These are phyloP conservation scores for Pteria penguin DNA, from an alignment of 2,888 invertebrate species.

Conservation along the genomic window DNA sequence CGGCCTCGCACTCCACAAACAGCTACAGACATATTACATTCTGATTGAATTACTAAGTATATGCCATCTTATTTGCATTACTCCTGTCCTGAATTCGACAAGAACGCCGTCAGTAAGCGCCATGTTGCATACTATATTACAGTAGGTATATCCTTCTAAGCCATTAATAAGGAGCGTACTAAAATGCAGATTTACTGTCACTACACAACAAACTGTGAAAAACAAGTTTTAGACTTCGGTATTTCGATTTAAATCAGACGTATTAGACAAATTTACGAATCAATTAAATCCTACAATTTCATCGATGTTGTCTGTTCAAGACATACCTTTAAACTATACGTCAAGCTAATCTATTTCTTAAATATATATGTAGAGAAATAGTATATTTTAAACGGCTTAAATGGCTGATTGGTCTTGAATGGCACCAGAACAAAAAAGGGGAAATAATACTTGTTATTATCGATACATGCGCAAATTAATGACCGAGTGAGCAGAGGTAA, in stretches of 20 bases:
- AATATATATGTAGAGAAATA: background rate
- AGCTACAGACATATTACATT: too few relatives aligned
- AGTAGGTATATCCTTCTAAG: too few relatives aligned
- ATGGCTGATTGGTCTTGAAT: constrained; percentile 61
- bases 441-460: constrained; percentile 59
- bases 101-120: too few relatives aligned
- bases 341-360: background rate
- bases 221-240: background rate
- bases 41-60: too few relatives aligned
- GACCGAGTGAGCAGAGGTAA: constrained; percentile 54
- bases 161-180: too few relatives aligned
- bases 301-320: background rate
- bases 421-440: constrained; percentile 62
- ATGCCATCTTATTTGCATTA: too few relatives aligned
- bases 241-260: background rate
- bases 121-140: too few relatives aligned
- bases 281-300: background rate
- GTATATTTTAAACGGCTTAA: constrained; percentile 37
- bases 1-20: too few relatives aligned
- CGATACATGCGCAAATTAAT: constrained; percentile 56
- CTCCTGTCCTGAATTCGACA: too few relatives aligned
- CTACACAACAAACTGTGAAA: too few relatives aligned
- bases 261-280: background rate
- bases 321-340: constrained; percentile 16
- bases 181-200: too few relatives aligned